Conservation (phyloP, 2,113 vertebrate species). For the Glaucidium brasilianum region DNA sequence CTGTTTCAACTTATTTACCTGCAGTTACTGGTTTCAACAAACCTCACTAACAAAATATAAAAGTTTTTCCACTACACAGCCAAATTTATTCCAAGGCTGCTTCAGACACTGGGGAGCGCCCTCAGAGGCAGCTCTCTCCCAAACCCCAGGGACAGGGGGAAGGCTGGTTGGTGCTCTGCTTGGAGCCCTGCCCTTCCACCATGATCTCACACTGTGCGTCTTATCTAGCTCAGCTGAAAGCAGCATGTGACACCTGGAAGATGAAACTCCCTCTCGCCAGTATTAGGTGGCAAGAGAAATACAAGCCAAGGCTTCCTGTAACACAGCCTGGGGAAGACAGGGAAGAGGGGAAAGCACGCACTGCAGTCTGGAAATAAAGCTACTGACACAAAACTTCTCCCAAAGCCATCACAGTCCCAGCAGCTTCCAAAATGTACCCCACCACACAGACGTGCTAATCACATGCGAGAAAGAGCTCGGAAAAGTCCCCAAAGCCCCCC, state of each 20-base stretch:
- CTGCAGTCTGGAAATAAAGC: not conserved
- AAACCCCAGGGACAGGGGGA: rapidly evolving
- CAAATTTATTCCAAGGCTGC: too few species aligned
- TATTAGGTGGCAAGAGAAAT: not conserved
- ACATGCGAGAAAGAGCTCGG: rapidly evolving
- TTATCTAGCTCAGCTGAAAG: not conserved
- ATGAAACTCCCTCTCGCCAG: not conserved
- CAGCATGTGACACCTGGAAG: rapidly evolving
- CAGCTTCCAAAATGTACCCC: not conserved
- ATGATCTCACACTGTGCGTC: rapidly evolving
- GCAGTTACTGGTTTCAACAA: not conserved
- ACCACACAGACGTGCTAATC: rapidly evolving
- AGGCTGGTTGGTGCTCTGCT: not conserved
- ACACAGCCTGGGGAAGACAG: not conserved
- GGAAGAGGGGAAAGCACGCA: not conserved
- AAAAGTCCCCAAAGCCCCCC: not conserved
- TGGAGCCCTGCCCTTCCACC: not conserved
- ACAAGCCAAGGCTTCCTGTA: not conserved
- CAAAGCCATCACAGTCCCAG: not conserved
- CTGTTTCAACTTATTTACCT: not conserved
- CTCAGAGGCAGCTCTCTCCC: not conserved
- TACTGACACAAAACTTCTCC: not conserved
- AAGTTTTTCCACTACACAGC: not conserved
- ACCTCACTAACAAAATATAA: not conserved
- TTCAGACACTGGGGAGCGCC: not conserved